A percentile compares a stretch with the other conserved stretches of the same genome.
phyloP scores from a whole-genome alignment of 1,140 invertebrate genomes.

The Augochlora pura region DNA sequence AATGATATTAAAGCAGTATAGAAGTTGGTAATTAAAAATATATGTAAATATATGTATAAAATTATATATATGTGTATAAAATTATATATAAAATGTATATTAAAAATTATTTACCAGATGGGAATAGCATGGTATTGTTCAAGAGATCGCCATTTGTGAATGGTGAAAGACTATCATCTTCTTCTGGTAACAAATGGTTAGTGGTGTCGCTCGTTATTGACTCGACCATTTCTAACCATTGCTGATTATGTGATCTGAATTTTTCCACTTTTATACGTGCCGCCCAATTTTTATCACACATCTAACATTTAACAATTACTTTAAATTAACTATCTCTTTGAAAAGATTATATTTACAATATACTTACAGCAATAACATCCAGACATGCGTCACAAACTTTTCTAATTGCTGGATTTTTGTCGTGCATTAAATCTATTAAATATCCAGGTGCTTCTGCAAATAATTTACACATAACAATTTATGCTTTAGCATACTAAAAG shows the following conservation, averaged over 20 bases:
- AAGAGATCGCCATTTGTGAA: conserved; percentile 87
- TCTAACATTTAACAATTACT: conserved; percentile 75
- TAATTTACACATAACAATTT: conserved; percentile 4
- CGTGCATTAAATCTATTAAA: conserved; percentile 98
- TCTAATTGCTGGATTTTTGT: conserved; percentile 96
- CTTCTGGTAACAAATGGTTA: conserved; percentile 81
- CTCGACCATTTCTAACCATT: conserved; percentile 98
- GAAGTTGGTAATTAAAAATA: conserved; percentile 5
- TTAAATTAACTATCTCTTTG: conserved; percentile 9
- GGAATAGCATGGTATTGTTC: conserved; percentile 85
- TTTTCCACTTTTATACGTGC: conserved; percentile 95
- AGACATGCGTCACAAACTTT: conserved; percentile 95
- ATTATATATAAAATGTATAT: too few relatives aligned
- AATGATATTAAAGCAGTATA: neutral
- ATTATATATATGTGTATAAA: too few relatives aligned
- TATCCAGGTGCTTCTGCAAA: conserved; percentile 93
- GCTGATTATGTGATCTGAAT: conserved; percentile 97
- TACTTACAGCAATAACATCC: conserved; percentile 91
- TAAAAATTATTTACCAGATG: conserved; percentile 80
- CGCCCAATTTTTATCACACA: conserved; percentile 94
- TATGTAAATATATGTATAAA: too few relatives aligned
- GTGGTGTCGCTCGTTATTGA: conserved; percentile 81
- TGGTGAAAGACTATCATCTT: conserved; percentile 85
- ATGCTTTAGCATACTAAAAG: neutral
- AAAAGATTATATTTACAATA: conserved; percentile 23